These are phyloP conservation scores for Volucella bombylans DNA, from an alignment of 2,888 invertebrate species.

Conservation along the genomic window DNA sequence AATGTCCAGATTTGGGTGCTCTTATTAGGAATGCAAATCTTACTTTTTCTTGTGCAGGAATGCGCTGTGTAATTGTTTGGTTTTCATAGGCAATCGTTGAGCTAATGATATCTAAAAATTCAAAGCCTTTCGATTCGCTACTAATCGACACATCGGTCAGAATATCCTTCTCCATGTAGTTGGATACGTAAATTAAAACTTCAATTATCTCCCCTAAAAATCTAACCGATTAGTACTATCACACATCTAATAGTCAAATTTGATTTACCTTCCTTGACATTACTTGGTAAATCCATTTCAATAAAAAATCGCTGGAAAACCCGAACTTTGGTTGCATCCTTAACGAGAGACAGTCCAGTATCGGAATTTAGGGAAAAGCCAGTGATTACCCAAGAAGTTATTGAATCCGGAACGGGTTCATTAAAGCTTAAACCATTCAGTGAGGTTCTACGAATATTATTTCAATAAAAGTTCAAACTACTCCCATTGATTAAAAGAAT, in stretches of 20 bases:
- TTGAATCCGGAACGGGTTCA: slow-evolving; percentile 87
- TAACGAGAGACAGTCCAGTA: slow-evolving; percentile 88
- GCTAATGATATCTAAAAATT: background rate
- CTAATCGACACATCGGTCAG: slow-evolving; percentile 91
- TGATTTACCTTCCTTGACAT: slow-evolving; percentile 86
- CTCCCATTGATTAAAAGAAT: background rate
- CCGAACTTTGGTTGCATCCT: slow-evolving; percentile 84
- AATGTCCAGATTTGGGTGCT: slow-evolving; percentile 5
- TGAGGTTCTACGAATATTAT: slow-evolving; percentile 33
- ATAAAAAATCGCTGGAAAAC: slow-evolving; percentile 91
- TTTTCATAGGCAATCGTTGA: background rate
- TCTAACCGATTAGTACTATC: background rate
- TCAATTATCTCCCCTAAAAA: slow-evolving; percentile 89
- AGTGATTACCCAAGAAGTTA: slow-evolving; percentile 90
- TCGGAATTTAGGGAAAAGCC: slow-evolving; percentile 89
- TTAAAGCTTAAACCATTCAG: slow-evolving; percentile 81
- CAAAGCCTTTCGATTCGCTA: slow-evolving; percentile 87
- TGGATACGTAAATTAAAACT: slow-evolving; percentile 92
- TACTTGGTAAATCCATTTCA: slow-evolving; percentile 88
- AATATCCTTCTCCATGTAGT: slow-evolving; percentile 90
- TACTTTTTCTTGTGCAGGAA: slow-evolving; percentile 14
- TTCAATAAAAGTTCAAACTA: background rate
- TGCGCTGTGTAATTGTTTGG: background rate
- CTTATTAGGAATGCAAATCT: background rate
- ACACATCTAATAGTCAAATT: background rate